Evolutionary conservation across 2,797 vertebrate genomes (phyloP).

Genomic region (Pristis pectinata): DNA sequence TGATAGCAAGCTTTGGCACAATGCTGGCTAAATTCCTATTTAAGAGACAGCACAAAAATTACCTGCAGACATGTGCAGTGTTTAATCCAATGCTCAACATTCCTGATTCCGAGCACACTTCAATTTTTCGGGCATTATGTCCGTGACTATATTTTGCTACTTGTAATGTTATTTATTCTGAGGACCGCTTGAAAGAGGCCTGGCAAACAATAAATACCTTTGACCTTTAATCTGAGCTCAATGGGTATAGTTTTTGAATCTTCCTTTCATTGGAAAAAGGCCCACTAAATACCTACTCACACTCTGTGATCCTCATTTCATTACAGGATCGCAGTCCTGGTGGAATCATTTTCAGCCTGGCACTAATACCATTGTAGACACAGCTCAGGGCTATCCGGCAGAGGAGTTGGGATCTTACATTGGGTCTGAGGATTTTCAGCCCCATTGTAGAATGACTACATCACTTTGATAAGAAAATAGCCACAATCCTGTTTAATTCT

Average conservation of each 20-base stretch:
- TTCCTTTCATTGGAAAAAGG: no score
- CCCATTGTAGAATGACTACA: no score
- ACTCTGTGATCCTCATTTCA: not conserved
- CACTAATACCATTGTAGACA: not conserved
- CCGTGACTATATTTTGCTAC: not conserved
- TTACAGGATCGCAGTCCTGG: not conserved
- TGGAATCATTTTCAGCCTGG: not conserved
- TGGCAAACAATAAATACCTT: not conserved
- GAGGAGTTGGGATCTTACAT: not conserved
- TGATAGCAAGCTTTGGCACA: not conserved
- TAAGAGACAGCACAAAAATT: not conserved
- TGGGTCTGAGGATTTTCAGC: not conserved
- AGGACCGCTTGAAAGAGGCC: no score
- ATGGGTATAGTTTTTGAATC: not conserved
- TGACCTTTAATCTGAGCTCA: not conserved
- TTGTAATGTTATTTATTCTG: not conserved
- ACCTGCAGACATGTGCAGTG: not conserved
- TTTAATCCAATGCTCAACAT: not conserved
- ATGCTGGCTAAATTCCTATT: not conserved
- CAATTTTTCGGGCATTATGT: not conserved
- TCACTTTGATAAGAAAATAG: not conserved
- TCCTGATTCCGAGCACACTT: not conserved
- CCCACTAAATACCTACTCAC: not conserved
- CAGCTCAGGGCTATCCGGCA: not conserved
- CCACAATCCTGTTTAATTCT: not conserved